phyloP scores from a whole-genome alignment of 2,113 vertebrate species.

The zebrafish (Danio rerio) region GRCz12tu NC_133182.1:63323501-63324000 shows the following conservation, averaged over 20 bases:
- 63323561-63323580: too few species aligned
- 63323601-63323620: too few species aligned
- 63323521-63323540: too few species aligned
- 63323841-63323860: slow-evolving; percentile 9
- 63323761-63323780: background rate
- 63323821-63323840: background rate
- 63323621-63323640: too few species aligned
- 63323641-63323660: too few species aligned
- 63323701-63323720: background rate
- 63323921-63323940: slow-evolving; percentile 32
- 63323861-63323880: slow-evolving; percentile 13
- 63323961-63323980: background rate
- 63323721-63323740: background rate
- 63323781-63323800: background rate
- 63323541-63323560: too few species aligned
- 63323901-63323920: slow-evolving; percentile 32
- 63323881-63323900: slow-evolving; percentile 17
- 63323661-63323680: too few species aligned
- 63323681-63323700: too few species aligned
- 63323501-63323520: too few species aligned
- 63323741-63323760: background rate
- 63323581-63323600: too few species aligned
- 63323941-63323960: background rate
- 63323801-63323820: background rate
- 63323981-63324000: background rate